Evolutionary conservation across 2,888 invertebrate species (phyloP).

Genomic region (Diplazon laetatorius): DNA sequence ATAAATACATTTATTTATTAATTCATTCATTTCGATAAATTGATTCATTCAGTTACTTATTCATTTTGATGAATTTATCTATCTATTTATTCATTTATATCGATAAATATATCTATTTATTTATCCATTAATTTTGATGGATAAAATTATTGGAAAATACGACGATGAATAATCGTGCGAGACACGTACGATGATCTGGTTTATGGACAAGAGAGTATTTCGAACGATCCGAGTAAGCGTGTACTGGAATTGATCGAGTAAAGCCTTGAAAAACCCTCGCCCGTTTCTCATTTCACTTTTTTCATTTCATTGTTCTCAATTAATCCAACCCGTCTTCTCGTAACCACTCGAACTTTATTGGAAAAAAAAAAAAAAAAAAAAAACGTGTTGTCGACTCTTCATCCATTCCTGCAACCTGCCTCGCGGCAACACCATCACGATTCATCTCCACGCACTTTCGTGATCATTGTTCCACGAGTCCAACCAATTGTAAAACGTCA

Average conservation of each 20-base stretch:
- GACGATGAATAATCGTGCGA: conserved; percentile 1
- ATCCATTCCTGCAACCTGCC: not conserved
- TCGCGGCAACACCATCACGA: not conserved
- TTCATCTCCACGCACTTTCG: conserved; percentile 20
- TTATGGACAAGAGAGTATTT: conserved; percentile 34
- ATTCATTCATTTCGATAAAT: no score
- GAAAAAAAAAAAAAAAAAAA: no score
- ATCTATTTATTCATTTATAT: no score
- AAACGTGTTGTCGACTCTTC: no score
- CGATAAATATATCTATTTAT: no score
- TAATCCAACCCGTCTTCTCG: not conserved
- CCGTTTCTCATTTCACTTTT: conserved; percentile 31
- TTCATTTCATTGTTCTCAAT: no score
- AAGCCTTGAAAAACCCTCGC: conserved; percentile 37
- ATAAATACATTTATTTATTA: no score
- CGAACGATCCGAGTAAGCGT: conserved; percentile 60
- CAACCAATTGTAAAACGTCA: not conserved
- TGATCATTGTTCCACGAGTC: conserved; percentile 18
- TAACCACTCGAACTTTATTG: conserved; percentile 12
- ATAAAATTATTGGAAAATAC: no score
- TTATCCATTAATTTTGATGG: no score
- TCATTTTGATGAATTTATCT: no score
- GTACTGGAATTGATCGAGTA: conserved; percentile 71
- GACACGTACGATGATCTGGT: conserved; percentile 31
- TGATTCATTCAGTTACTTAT: no score